Base-by-base conservation (phyloP, 2,888 invertebrate genomes). In the Cremastobaeus sp. region DNA sequence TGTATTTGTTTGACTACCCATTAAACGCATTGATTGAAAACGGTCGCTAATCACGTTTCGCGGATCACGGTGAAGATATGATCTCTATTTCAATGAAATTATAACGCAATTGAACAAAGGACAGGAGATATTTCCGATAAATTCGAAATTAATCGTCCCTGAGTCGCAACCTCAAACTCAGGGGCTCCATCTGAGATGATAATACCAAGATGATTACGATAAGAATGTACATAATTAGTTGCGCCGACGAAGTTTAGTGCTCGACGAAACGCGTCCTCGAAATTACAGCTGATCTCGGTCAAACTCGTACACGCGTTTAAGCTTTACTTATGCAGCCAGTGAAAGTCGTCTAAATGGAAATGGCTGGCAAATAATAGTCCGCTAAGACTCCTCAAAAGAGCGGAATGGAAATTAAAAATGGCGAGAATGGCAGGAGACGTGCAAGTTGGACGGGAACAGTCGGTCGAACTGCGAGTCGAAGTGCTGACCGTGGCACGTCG, bases 281-380 rank as follows among this genome's bases (percentile, higher is more conserved):
- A 68, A 68, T 68, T 62, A 59, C 57, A 64, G 64, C 48, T 74
- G 64, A 74, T 74, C 68, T 74, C 50, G 59, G 69, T 64, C 54
- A 68, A 45, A 64, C 68, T 73, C 34, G 25, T 37, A 25, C 48
- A 55, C 48, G 41, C 17, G 35, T 74, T 74, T 59, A 54, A 69
- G 64, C 59, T 41, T 59, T 39, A 69, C 62, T 64, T 59, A 60
- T 65, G 62, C 68, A 62, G 55, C 60, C 17, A 47, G 50, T 21
- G 50, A 66, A 60, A 73, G 65, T 65, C 69, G 64, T 69, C 54
- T 74, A 69, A 74, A 74, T 70, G 65, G 70, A 74, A 74, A 70
- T 74, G 45, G 21, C 47, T 18, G 15, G 37, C 52, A 60, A 70
- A 66, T 70, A 70, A 70, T 65, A 59, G 47, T 43, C 37, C 39